These are phyloP conservation scores for Tuta absoluta DNA, from an alignment of 2,888 invertebrate genomes.

Conservation along the genomic window DNA sequence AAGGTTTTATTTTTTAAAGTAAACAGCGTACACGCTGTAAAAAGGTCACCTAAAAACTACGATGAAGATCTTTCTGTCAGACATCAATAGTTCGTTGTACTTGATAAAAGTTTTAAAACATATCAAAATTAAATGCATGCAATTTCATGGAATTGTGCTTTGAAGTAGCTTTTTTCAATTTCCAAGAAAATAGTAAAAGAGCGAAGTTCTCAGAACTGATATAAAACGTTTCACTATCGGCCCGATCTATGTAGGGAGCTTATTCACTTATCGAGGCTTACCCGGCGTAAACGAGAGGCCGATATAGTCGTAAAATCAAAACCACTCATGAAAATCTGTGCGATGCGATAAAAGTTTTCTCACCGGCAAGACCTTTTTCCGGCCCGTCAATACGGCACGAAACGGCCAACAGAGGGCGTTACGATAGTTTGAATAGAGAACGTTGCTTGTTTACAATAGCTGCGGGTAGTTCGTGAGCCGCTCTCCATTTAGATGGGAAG, in stretches of 20 bases:
- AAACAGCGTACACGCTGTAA: no score
- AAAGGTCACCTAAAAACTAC: no score
- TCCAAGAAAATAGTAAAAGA: background rate
- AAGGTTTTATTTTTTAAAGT: no score
- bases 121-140: no score
- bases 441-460: conserved; percentile 76
- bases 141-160: background rate
- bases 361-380: conserved; percentile 59
- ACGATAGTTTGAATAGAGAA: conserved; percentile 75
- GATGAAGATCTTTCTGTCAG: no score
- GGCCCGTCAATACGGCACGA: conserved; percentile 63
- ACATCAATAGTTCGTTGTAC: no score
- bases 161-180: background rate
- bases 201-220: background rate
- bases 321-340: conserved; percentile 54
- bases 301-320: conserved; percentile 50
- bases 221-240: conserved; percentile 15
- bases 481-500: conserved; percentile 74
- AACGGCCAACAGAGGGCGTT: conserved; percentile 66
- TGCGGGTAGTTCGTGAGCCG: conserved; percentile 75
- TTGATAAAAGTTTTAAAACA: no score
- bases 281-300: conserved; percentile 28
- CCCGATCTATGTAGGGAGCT: conserved; percentile 16
- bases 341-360: conserved; percentile 55
- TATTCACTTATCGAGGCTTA: conserved; percentile 24